Conservation (phyloP, 2,113 vertebrate genomes). For the Eonycteris spelaea region DNA sequence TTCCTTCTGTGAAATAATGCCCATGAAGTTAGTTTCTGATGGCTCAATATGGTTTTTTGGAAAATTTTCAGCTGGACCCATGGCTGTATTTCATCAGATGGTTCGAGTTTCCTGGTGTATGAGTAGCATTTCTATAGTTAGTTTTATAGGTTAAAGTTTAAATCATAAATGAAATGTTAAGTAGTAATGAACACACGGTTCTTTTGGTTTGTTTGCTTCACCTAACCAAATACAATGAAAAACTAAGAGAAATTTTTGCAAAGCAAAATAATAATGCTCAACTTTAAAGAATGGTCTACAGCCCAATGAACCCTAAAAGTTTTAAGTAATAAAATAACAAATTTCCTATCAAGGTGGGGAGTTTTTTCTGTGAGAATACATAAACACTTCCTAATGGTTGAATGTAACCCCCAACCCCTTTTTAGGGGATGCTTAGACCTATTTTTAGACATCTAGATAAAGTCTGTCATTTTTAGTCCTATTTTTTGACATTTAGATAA, state of each 20-base stretch:
- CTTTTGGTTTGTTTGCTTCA: slow-evolving; percentile 28
- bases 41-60: neutral
- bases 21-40: neutral
- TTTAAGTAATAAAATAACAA: slow-evolving; percentile 1
- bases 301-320: neutral
- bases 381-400: neutral
- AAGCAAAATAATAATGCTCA: neutral
- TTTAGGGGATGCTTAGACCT: neutral
- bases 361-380: slow-evolving; percentile 26
- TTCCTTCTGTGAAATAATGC: slow-evolving; percentile 4
- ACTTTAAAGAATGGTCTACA: neutral
- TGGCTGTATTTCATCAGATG: slow-evolving; percentile 9
- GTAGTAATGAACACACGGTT: neutral
- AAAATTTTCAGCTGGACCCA: neutral
- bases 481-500: slow-evolving; percentile 31
- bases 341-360: neutral
- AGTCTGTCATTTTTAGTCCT: slow-evolving; percentile 13
- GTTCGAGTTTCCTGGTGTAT: neutral
- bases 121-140: slow-evolving; percentile 14
- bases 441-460: neutral
- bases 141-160: slow-evolving; percentile 25
- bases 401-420: neutral
- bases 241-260: slow-evolving; percentile 1
- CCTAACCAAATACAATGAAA: neutral
- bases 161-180: slow-evolving; percentile 18